Evolutionary conservation across 2,113 vertebrate species (phyloP), one percentile per base, ranked within the genome.

Genomic region (Poecile atricapillus): DNA sequence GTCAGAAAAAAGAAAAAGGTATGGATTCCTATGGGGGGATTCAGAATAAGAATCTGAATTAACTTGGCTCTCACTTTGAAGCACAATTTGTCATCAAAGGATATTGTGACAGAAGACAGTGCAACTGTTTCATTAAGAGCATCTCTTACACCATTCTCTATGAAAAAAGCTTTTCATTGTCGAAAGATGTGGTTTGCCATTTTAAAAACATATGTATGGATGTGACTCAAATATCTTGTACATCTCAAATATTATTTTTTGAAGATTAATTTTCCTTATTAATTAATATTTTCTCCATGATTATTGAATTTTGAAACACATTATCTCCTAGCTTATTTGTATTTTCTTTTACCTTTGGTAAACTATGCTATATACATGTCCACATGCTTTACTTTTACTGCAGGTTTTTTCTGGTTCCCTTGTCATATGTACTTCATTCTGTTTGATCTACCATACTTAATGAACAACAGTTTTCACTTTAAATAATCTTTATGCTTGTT

Each of bases 21-120:
- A 33, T 20, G 43, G 59, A 80, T 89, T 93, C 53, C 81, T 91
- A 11, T 14, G 16, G 67, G 39, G 55, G 52, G 88, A 74, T 93
- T 95, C 85, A 83, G 50, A 90, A 70, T 43, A 90, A 53, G 55
- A 92, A 88, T 80, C 50, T 93, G 83, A 83, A 39, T 88, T 86
- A 58, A 62, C 71, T 81, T 94, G 68, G 35, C 83, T 94, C 80
- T 96, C 56, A 16, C 88, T 82, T 94, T 92, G 91, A 95, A 90
- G 59, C 43, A 74, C 87, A 90, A 90, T 94, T 94, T 93, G 50
- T 93, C 90, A 90, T 90, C 82, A 93, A 80, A 95, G 71, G 58
- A 93, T 95, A 93, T 87, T 94, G 87, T 95, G 78, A 64, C 77
- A 85, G 70, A 59, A 96, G 95, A 91, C 59, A 83, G 46, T 76